Percentiles rank a stretch among this genome's conserved stretches.
Conservation (phyloP, 2,888 invertebrate genomes). For the Phasia obesa region DNA sequence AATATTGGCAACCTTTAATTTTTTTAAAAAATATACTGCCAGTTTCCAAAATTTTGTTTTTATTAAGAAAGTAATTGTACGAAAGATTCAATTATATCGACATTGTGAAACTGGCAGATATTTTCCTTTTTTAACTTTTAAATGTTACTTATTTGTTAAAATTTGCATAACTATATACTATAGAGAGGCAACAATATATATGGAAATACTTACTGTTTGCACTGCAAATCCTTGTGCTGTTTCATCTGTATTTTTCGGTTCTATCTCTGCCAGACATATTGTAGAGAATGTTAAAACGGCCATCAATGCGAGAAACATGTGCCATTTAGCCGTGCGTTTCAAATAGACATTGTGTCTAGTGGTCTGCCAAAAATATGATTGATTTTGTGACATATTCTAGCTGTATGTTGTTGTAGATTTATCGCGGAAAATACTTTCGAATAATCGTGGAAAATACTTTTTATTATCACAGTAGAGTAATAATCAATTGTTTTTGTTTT, state of each 20-base stretch:
- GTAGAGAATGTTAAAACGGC: slow-evolving; percentile 79
- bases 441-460: slow-evolving; percentile 16
- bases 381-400: slow-evolving; percentile 80
- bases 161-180: no score
- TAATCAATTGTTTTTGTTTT: slow-evolving; percentile 14
- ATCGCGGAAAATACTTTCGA: no score
- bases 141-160: no score
- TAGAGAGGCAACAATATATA: no score
- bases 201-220: slow-evolving; percentile 74
- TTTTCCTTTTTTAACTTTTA: no score
- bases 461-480: slow-evolving; percentile 56
- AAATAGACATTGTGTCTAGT: slow-evolving; percentile 81
- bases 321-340: slow-evolving; percentile 80
- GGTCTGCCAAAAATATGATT: slow-evolving; percentile 82
- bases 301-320: slow-evolving; percentile 79
- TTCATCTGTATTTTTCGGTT: slow-evolving; percentile 74
- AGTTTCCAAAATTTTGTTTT: no score
- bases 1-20: no score
- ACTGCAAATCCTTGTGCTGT: slow-evolving; percentile 73
- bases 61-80: no score
- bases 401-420: slow-evolving; percentile 27
- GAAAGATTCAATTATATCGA: no score
- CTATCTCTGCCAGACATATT: slow-evolving; percentile 78
- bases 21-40: no score
- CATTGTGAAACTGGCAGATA: no score